Percentiles rank a stretch among this genome's conserved stretches.
Evolutionary conservation across 2,797 vertebrate species (phyloP).

Genomic region (Hylomyscus alleni): DNA sequence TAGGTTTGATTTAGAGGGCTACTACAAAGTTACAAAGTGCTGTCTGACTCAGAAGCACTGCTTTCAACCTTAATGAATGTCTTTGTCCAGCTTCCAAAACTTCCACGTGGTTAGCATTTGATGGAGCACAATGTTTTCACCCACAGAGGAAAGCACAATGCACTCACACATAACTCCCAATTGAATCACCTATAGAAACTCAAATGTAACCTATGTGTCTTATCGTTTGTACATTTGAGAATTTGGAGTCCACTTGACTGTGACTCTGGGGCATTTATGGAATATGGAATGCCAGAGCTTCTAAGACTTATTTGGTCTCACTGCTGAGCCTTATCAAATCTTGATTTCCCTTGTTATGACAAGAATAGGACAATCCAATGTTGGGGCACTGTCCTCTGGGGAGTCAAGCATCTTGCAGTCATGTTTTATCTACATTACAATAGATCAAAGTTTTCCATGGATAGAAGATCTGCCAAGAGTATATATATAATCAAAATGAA

Average conservation of each 20-base stretch:
- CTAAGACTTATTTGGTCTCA: slow-evolving; percentile 77
- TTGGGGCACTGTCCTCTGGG: slow-evolving; percentile 36
- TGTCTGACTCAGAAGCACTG: slow-evolving; percentile 82
- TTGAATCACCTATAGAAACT: slow-evolving; percentile 78
- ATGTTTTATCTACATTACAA: slow-evolving; percentile 24
- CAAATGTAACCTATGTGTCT: slow-evolving; percentile 77
- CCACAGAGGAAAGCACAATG: slow-evolving; percentile 75
- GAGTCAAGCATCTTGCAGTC: background rate
- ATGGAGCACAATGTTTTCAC: slow-evolving; percentile 76
- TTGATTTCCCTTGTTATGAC: slow-evolving; percentile 76
- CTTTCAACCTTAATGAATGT: slow-evolving; percentile 85
- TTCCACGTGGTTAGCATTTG: slow-evolving; percentile 79
- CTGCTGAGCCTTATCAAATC: slow-evolving; percentile 69
- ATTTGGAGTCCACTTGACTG: slow-evolving; percentile 75
- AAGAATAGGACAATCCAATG: slow-evolving; percentile 51
- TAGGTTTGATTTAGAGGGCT: slow-evolving; percentile 84
- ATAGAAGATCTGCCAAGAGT: background rate
- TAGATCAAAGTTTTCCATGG: background rate
- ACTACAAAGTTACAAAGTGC: slow-evolving; percentile 83
- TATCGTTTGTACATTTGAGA: slow-evolving; percentile 81
- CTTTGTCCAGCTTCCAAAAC: slow-evolving; percentile 84
- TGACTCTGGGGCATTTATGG: slow-evolving; percentile 59
- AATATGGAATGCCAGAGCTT: slow-evolving; percentile 73
- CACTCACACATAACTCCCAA: slow-evolving; percentile 81
- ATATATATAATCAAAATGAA: background rate